A percentile compares a stretch with the other conserved stretches of the same genome.
These are phyloP conservation scores for Dendrocopos noguchii DNA, from an alignment of 2,113 vertebrate genomes.

Conservation along the genomic window DNA sequence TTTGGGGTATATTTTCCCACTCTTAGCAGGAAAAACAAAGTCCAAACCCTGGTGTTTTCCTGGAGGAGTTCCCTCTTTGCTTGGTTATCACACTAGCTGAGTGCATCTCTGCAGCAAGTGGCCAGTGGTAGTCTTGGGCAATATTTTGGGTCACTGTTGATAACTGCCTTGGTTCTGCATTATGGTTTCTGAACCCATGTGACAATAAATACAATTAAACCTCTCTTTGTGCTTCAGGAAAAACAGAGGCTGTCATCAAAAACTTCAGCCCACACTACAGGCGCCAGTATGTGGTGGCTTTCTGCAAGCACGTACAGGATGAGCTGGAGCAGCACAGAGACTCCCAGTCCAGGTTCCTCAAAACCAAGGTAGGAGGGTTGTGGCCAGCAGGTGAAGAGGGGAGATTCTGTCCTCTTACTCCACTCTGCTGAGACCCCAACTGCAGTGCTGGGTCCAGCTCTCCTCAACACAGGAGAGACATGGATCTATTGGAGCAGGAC, in stretches of 20 bases:
- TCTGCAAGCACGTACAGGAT: conserved; percentile 81
- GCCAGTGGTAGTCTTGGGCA: rapidly evolving
- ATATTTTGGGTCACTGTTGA: not conserved
- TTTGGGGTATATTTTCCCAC: not conserved
- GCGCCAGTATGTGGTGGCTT: conserved; percentile 84
- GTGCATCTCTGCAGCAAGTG: not conserved
- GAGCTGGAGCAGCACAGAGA: conserved; percentile 84
- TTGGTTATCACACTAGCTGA: not conserved
- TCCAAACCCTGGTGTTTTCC: not conserved
- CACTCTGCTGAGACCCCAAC: too few relatives aligned
- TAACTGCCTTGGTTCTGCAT: not conserved
- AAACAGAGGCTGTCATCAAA: conserved; percentile 82
- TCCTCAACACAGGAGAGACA: too few relatives aligned
- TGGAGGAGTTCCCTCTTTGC: not conserved
- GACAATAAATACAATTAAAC: not conserved
- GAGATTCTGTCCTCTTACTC: too few relatives aligned
- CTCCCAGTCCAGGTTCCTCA: conserved; percentile 80
- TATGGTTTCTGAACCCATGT: not conserved
- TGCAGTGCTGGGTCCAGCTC: too few relatives aligned
- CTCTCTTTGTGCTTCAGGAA: conserved; percentile 73
- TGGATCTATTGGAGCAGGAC: too few relatives aligned
- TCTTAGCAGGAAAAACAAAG: not conserved
- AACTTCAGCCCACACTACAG: conserved; percentile 86
- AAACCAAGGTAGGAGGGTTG: conserved; percentile 79
- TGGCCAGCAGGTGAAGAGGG: too few relatives aligned